These are phyloP conservation scores for Paedocypris micromegethes DNA, from an alignment of 2,797 vertebrate genomes.

Conservation along the genomic window DNA sequence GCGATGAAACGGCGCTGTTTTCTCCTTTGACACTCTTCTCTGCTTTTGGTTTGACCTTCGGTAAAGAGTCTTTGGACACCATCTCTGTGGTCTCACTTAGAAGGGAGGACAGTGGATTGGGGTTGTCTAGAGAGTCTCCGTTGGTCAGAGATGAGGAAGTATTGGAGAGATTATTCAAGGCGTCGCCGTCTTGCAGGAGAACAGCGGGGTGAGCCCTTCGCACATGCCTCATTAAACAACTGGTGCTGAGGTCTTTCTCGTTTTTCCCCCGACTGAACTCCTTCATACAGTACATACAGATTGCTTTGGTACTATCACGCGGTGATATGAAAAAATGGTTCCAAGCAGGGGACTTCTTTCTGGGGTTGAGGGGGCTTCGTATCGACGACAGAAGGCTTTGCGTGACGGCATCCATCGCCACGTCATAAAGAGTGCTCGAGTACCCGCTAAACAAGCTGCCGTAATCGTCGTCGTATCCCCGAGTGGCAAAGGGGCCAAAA, in stretches of 20 bases:
- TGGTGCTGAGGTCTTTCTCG: slow-evolving; percentile 98
- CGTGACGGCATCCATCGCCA: slow-evolving; percentile 97
- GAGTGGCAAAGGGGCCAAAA: slow-evolving; percentile 70
- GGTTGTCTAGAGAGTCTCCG: slow-evolving; percentile 67
- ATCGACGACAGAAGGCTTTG: slow-evolving; percentile 90
- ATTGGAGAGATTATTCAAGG: slow-evolving; percentile 62
- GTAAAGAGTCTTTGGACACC: slow-evolving; percentile 78
- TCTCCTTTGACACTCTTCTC: slow-evolving; percentile 73
- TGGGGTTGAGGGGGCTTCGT: slow-evolving; percentile 78
- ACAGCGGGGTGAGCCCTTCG: slow-evolving; percentile 91
- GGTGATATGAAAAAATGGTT: slow-evolving; percentile 98
- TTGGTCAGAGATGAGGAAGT: slow-evolving; percentile 74
- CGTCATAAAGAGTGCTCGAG: slow-evolving; percentile 90
- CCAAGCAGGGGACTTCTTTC: slow-evolving; percentile 97
- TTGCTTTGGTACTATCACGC: slow-evolving; percentile 94
- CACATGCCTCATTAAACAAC: slow-evolving; percentile 97
- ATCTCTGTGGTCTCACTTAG: slow-evolving; percentile 74
- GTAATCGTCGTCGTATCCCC: slow-evolving; percentile 85
- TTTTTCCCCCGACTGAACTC: slow-evolving; percentile 98
- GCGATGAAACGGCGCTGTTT: slow-evolving; percentile 61
- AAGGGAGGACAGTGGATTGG: slow-evolving; percentile 76
- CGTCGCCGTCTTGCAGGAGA: slow-evolving; percentile 78
- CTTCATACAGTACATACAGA: slow-evolving; percentile 99
- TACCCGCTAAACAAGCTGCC: slow-evolving; percentile 87
- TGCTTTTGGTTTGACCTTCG: slow-evolving; percentile 74